phyloP scores from a whole-genome alignment of 2,888 invertebrate species.

The Platynereis dumerilii region DNA sequence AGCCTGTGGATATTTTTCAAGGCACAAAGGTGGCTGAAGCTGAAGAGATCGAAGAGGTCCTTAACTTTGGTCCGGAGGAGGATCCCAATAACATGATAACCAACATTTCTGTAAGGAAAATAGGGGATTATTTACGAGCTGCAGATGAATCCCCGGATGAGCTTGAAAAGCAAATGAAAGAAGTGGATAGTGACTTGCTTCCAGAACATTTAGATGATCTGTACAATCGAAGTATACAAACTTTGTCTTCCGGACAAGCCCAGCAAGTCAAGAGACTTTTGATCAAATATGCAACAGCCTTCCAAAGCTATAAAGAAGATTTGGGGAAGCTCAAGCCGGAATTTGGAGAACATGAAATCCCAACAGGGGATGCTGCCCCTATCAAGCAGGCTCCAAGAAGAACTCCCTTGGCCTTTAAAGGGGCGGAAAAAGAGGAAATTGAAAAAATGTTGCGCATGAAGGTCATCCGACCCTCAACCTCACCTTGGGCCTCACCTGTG shows the following conservation, averaged over 20 bases:
- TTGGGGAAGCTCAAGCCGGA: neutral
- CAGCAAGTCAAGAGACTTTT: neutral
- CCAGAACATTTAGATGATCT: neutral
- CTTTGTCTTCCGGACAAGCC: neutral
- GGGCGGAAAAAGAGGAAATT: neutral
- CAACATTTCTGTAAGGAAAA: too few species aligned
- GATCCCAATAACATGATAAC: too few species aligned
- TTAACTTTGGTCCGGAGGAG: too few species aligned
- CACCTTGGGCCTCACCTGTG: slow-evolving; percentile 1
- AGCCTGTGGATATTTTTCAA: too few species aligned
- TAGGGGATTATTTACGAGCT: too few species aligned
- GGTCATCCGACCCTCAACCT: neutral
- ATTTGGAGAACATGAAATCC: neutral
- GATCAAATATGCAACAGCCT: neutral
- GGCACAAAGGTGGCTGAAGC: too few species aligned
- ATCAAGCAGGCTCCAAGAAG: neutral
- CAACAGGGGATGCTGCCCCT: neutral
- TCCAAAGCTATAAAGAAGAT: neutral
- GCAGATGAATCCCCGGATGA: too few species aligned
- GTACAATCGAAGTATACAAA: neutral
- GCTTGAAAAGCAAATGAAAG: neutral
- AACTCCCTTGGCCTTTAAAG: neutral
- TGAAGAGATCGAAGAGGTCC: too few species aligned
- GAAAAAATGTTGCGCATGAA: neutral
- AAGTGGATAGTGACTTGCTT: neutral